Evolutionary conservation across 2,797 vertebrate genomes (phyloP).

Genomic region (Anguilla obscura): DNA sequence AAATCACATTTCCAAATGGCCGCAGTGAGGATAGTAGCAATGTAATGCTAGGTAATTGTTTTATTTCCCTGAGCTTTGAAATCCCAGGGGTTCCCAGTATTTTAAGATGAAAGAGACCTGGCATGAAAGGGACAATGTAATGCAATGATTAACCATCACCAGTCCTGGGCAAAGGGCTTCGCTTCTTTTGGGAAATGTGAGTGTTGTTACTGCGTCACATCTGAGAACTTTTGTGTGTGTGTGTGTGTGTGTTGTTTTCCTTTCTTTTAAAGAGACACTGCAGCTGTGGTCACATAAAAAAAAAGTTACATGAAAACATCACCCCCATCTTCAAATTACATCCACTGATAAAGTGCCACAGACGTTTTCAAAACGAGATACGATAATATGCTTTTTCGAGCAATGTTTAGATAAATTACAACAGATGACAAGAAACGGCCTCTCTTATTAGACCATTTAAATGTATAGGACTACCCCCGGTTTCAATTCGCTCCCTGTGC

Average conservation of each 20-base stretch:
- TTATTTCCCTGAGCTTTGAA: background rate
- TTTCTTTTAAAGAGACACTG: background rate
- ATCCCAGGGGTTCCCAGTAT: background rate
- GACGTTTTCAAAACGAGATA: constrained; percentile 10
- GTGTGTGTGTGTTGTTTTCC: background rate
- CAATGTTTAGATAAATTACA: constrained; percentile 52
- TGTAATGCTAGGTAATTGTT: background rate
- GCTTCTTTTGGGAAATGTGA: background rate
- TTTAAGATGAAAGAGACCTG: background rate
- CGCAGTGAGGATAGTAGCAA: background rate
- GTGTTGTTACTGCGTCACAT: background rate
- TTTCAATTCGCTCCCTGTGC: constrained; percentile 56
- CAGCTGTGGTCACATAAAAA: background rate
- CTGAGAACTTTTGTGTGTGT: background rate
- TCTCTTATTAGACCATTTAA: constrained; percentile 73
- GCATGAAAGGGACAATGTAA: background rate
- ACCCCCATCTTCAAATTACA: background rate
- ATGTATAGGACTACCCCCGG: constrained; percentile 64
- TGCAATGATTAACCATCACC: background rate
- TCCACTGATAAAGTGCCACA: background rate
- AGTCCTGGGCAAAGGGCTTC: background rate
- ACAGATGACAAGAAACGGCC: constrained; percentile 46
- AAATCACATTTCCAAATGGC: background rate
- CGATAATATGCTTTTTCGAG: background rate
- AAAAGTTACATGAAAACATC: background rate